Evolutionary conservation across 2,797 vertebrate genomes (phyloP), one percentile per base, ranked within the genome.

Genomic region (Borostomias antarcticus): DNA sequence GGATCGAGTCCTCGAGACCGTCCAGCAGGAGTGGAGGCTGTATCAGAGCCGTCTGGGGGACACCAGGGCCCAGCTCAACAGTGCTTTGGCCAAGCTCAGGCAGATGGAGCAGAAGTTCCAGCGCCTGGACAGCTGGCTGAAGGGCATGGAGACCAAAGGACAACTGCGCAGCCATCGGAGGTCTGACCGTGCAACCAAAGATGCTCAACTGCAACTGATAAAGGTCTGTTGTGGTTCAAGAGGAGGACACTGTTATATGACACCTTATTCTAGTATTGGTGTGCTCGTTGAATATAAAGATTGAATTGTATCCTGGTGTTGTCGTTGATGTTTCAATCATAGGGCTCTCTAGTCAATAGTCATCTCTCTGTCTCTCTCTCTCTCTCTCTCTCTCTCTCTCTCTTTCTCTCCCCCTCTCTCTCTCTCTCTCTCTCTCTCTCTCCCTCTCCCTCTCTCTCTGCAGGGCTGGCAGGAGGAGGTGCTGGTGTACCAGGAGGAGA

Each of bases 401-500:
- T 58, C 9, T 50, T 4, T 26, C 17, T 5, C 32, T 32, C n/a
- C 1, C 7, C 3, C 35, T 58, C 19, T 25, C 50, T 4, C 26
- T 48, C 30, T 45, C 69, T 78, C 1, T 58, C 9, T 5, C 10
- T 61, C 7, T 35, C 37, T 43, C 30, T 40, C 70, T 78, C 1
- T 57, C 15, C 6, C 15, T 26, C 7, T 26, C 37, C 26, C 7
- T 33, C 66, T 3, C 68, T 43, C 68, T 45, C 1, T 1, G 53
- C 70, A 99, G 98, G 94, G 92, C 67, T 96, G 95, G 94, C 95
- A 96, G 61, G 95, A 95, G 71, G 98, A 98, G 60, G 93, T 95
- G 58, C 75, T 91, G 32, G 30, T 93, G 1, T 94, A 94, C 78
- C 96, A 95, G 80, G 93, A 96, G 32, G 96, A 99, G 66, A 94